Conservation (phyloP, 1,140 invertebrate genomes). For the Bombus impatiens region DNA sequence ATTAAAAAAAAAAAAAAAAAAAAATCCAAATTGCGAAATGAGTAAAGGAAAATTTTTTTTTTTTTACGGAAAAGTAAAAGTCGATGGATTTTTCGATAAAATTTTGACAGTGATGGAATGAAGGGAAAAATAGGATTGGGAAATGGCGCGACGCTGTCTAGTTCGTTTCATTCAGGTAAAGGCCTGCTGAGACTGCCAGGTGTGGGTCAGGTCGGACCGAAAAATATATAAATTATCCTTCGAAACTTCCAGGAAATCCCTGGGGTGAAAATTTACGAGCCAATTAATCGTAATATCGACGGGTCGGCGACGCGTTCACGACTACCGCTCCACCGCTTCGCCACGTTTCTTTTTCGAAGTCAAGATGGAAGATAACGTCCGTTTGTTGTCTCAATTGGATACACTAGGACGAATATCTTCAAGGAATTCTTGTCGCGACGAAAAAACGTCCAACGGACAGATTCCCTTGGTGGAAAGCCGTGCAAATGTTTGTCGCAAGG, state of each 20-base stretch:
- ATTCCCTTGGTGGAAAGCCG: not conserved
- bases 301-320: slow-evolving; percentile 55
- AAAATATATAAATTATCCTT: slow-evolving; percentile 79
- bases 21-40: not conserved
- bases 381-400: slow-evolving; percentile 32
- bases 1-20: too few relatives aligned
- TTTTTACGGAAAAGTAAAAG: too few relatives aligned
- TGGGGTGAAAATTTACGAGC: slow-evolving; percentile 78
- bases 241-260: slow-evolving; percentile 74
- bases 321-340: not conserved
- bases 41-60: too few relatives aligned
- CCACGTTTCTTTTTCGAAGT: not conserved
- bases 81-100: too few relatives aligned
- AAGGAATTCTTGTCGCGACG: not conserved
- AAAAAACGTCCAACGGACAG: not conserved
- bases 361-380: slow-evolving; percentile 35
- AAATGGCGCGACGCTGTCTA: slow-evolving; percentile 76
- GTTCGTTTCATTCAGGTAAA: slow-evolving; percentile 64
- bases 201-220: slow-evolving; percentile 70
- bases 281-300: slow-evolving; percentile 81
- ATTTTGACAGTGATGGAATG: not conserved
- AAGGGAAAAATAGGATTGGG: slow-evolving; percentile 29
- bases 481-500: not conserved
- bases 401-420: not conserved
- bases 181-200: slow-evolving; percentile 74